A percentile compares a stretch with the other conserved stretches of the same genome.
Conservation (phyloP, 2,113 vertebrate species). For the Aythya baeri region DNA sequence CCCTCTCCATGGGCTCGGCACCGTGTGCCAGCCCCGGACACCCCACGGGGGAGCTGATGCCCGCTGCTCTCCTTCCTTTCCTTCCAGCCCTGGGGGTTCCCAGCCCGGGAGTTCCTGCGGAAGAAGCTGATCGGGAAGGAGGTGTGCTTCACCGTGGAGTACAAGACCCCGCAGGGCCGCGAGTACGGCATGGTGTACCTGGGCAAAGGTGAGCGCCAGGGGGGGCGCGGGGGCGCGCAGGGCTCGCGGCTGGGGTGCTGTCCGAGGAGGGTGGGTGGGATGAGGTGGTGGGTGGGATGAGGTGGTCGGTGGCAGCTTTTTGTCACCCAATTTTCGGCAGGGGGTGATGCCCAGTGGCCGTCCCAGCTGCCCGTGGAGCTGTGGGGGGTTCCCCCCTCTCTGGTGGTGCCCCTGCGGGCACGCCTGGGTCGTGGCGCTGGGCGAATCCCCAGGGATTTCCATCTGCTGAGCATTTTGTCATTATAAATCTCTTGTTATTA, state of each 20-base stretch:
- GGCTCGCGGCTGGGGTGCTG: background rate
- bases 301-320: fast-evolving
- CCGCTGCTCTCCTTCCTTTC: background rate
- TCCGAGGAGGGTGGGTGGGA: background rate
- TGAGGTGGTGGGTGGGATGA: fast-evolving
- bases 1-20: background rate
- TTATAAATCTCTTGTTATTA: background rate
- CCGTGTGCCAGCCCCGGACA: background rate
- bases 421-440: fast-evolving
- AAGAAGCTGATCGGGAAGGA: constrained; percentile 99
- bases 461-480: background rate
- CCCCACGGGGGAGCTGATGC: background rate
- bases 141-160: constrained; percentile 96
- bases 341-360: fast-evolving
- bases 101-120: constrained; percentile 93
- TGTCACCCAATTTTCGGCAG: fast-evolving
- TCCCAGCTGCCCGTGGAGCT: background rate
- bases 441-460: background rate
- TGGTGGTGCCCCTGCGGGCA: fast-evolving
- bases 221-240: fast-evolving
- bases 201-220: constrained; percentile 87
- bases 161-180: constrained; percentile 87
- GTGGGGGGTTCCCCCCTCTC: background rate
- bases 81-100: constrained; percentile 93
- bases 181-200: constrained; percentile 96